These are phyloP conservation scores for Nannospalax galili DNA, from an alignment of 2,113 vertebrate genomes.

Conservation along the genomic window DNA sequence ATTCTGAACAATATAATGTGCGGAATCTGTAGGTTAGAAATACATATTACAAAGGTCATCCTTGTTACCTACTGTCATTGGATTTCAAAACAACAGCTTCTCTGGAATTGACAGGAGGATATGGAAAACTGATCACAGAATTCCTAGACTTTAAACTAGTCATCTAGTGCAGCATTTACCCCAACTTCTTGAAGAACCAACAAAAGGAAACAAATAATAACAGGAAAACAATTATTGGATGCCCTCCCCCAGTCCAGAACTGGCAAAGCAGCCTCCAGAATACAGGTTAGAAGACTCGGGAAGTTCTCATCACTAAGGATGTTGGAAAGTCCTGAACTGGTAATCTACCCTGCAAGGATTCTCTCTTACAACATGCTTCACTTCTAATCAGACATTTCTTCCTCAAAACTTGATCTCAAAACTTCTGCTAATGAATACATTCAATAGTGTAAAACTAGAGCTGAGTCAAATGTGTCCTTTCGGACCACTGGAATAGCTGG, in stretches of 20 bases:
- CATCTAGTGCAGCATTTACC: not conserved
- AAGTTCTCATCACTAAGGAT: not conserved
- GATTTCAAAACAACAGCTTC: not conserved
- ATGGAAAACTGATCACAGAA: not conserved
- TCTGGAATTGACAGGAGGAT: not conserved
- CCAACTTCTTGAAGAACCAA: not conserved
- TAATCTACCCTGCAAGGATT: not conserved
- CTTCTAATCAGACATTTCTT: not conserved
- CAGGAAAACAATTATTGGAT: not conserved
- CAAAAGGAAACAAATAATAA: not conserved
- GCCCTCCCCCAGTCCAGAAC: not conserved
- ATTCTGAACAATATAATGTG: not conserved
- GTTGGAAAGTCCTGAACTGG: not conserved
- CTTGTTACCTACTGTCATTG: not conserved
- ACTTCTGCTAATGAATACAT: not conserved
- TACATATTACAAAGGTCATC: not conserved
- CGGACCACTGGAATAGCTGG: not conserved
- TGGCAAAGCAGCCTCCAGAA: not conserved
- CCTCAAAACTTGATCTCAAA: not conserved
- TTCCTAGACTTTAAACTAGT: not conserved
- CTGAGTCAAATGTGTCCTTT: not conserved
- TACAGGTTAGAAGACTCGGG: not conserved
- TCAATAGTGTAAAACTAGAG: rapidly evolving
- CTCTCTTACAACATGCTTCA: not conserved
- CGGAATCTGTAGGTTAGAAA: not conserved